Evolutionary conservation across 1,140 invertebrate genomes (phyloP).

Genomic region (Drosophila orena): DNA sequence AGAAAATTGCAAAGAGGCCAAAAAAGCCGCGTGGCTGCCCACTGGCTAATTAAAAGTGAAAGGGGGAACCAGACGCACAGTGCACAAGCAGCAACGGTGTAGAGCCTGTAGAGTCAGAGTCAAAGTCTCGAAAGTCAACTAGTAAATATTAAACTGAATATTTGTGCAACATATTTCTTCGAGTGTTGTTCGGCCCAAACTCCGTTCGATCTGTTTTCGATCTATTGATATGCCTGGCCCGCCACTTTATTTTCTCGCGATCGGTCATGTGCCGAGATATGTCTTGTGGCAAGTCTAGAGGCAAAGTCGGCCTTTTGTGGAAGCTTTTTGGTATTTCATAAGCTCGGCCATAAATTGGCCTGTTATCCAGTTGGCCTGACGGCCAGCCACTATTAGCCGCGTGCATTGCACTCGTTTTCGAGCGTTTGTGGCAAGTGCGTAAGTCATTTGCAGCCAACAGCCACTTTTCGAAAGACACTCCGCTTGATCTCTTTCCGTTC

Average conservation of each 20-base stretch:
- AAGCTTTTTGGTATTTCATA: constrained; percentile 30
- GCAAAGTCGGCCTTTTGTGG: no score
- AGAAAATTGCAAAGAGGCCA: constrained; percentile 52
- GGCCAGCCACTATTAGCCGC: constrained; percentile 12
- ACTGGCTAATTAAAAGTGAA: constrained; percentile 73
- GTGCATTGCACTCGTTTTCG: constrained; percentile 56
- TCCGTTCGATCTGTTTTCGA: no score
- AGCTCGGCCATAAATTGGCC: constrained; percentile 35
- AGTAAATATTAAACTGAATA: neutral
- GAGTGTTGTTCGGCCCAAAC: neutral
- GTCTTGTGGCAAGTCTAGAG: no score
- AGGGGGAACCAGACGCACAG: constrained; percentile 43
- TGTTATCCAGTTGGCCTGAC: constrained; percentile 10
- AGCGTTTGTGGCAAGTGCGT: constrained; percentile 39
- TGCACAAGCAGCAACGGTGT: constrained; percentile 15
- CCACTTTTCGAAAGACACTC: constrained; percentile 9
- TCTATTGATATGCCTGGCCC: constrained; percentile 10
- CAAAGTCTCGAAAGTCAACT: neutral
- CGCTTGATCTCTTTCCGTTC: constrained; percentile 4
- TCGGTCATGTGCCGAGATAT: constrained; percentile 16
- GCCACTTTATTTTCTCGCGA: constrained; percentile 20
- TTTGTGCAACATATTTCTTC: no score
- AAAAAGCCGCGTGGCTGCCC: constrained; percentile 45
- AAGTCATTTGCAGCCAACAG: constrained; percentile 11
- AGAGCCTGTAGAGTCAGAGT: neutral